Evolutionary conservation across 1,140 invertebrate genomes (phyloP).

Genomic region (Drosophila sturtevanti): DNA sequence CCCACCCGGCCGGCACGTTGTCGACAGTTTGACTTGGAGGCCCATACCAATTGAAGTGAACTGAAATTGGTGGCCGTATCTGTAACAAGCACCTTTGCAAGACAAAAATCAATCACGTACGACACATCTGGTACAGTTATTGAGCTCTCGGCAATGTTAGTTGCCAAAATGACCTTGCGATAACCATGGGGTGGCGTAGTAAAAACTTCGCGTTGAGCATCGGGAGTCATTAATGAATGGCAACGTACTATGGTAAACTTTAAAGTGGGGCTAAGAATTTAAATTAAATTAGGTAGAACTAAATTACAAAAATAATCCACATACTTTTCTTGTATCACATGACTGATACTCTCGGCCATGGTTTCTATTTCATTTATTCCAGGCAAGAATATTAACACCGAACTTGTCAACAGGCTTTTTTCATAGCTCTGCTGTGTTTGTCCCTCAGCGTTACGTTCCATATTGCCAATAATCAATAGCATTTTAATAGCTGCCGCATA

Average conservation of each 20-base stretch:
- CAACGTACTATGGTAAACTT: slow-evolving; percentile 66
- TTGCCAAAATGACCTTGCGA: slow-evolving; percentile 95
- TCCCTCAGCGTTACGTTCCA: slow-evolving; percentile 84
- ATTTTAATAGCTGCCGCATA: slow-evolving; percentile 87
- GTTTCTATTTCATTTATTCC: slow-evolving; percentile 92
- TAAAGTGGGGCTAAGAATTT: slow-evolving; percentile 23
- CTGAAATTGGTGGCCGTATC: slow-evolving; percentile 91
- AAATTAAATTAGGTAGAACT: neutral
- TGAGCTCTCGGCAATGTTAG: slow-evolving; percentile 98
- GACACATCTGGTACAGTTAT: slow-evolving; percentile 97
- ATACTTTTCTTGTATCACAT: slow-evolving; percentile 50
- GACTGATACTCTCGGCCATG: slow-evolving; percentile 75
- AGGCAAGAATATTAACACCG: slow-evolving; percentile 94
- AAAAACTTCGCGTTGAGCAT: slow-evolving; percentile 68
- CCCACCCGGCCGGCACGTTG: slow-evolving; percentile 96
- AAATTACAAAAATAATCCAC: neutral
- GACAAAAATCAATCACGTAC: slow-evolving; percentile 98
- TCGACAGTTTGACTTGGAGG: slow-evolving; percentile 93
- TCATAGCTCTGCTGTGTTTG: slow-evolving; percentile 31
- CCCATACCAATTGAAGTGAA: slow-evolving; percentile 92
- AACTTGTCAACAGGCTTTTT: slow-evolving; percentile 83
- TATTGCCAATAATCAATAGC: slow-evolving; percentile 87
- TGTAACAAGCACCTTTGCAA: slow-evolving; percentile 91
- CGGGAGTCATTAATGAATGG: slow-evolving; percentile 71
- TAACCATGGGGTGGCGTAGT: slow-evolving; percentile 83